phyloP scores from a whole-genome alignment of 2,888 invertebrate species.

The Ichneumon xanthorius region DNA sequence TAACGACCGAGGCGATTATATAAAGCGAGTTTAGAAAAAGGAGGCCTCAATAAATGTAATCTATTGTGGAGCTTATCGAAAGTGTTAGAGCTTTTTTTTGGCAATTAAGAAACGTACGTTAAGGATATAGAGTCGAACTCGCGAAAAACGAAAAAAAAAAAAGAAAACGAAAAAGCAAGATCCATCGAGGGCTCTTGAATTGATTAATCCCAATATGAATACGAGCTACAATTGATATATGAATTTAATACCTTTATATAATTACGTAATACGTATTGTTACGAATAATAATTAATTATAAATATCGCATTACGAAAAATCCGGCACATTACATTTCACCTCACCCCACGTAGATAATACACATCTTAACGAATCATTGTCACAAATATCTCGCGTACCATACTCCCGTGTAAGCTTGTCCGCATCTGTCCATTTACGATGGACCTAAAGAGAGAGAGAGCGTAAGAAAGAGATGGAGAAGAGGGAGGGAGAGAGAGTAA shows the following conservation, averaged over 20 bases:
- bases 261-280: conserved; percentile 34
- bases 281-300: conserved; percentile 43
- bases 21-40: conserved; percentile 1
- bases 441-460: background rate
- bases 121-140: conserved; percentile 16
- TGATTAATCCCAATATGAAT: conserved; percentile 42
- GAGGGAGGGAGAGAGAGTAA: background rate
- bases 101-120: conserved; percentile 34
- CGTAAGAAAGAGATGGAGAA: background rate
- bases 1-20: conserved; percentile 35
- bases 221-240: conserved; percentile 52
- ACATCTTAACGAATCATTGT: conserved; percentile 45
- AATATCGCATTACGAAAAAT: conserved; percentile 43
- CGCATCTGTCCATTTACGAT: conserved; percentile 17
- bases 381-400: conserved; percentile 30
- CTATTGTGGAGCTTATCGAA: conserved; percentile 52
- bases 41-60: conserved; percentile 36
- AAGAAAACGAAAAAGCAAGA: background rate
- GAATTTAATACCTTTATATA: conserved; percentile 64
- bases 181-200: conserved; percentile 21
- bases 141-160: background rate
- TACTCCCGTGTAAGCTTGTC: conserved; percentile 51
- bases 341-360: conserved; percentile 47
- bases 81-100: conserved; percentile 50
- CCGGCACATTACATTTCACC: conserved; percentile 52